Evolutionary conservation across 2,113 vertebrate genomes (phyloP), one percentile per base, ranked within the genome.

Genomic region (Otolemur garnettii): DNA sequence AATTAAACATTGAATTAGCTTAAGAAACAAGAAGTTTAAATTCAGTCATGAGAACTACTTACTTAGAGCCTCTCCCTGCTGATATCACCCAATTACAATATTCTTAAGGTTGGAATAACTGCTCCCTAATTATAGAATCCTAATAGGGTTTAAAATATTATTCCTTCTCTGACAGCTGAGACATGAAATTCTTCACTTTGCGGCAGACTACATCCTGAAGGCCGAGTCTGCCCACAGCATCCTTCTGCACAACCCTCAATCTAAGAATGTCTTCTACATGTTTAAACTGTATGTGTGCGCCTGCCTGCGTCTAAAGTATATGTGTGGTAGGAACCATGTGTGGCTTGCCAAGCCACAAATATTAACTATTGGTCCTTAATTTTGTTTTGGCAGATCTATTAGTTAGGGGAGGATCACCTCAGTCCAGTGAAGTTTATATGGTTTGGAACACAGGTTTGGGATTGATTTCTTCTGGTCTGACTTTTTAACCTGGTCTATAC

Each of bases 1-100:
- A 96, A 96, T 96, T 95, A 95, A 86, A 86, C 33, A 30, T 13
- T 89, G 50, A 95, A 93, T 96, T 95, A 97, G 35, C 86, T 96
- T 77, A 91, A 96, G 68, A 87, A 93, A 90, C 90, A 60, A 95
- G 88, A 92, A 87, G 66, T 90, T 90, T 96, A 93, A 96, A 94
- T 91, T 35, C 82, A 79, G 86, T 87, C 87, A 72, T 42, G 55
- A 95, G 92, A 88, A 90, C 85, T 88, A 83, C 55, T 79, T 86
- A 26, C 57, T 94, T 87, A 94, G 71, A 77, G 71, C 57, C 92
- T 94, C 68, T 94, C 78, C 93, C 86, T 89, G 89, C 2, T 94
- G 82, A 74, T 91, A 82, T 62, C 82, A 91, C 89, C 85, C 79
- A 97, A 96, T 91, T 95, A 97, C 21, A 82, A 81, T 66, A 82